Percentiles rank a stretch among this genome's conserved stretches.
Evolutionary conservation across 2,113 vertebrate species (phyloP).

Genomic region (Scytalopus superciliaris): DNA sequence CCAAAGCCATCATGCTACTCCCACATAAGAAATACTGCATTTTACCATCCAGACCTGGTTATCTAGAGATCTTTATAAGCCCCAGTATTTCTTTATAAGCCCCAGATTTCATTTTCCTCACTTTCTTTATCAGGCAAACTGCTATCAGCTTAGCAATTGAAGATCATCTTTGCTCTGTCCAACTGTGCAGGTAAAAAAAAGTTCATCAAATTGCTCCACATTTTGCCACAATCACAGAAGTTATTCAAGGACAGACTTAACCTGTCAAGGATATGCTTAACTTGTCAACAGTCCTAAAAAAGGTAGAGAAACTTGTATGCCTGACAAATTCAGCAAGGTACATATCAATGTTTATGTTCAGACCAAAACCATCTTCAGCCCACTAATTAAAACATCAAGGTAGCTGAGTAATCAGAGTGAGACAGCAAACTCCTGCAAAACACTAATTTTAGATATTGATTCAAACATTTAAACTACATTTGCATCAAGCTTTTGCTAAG

Average conservation of each 20-base stretch:
- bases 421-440: not conserved
- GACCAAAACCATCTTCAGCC: not conserved
- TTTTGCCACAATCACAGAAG: not conserved
- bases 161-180: not conserved
- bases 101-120: not conserved
- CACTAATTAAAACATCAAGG: not conserved
- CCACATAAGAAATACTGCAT: not conserved
- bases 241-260: not conserved
- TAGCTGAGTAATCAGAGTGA: not conserved
- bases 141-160: not conserved
- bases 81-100: no score
- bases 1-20: not conserved
- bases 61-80: not conserved
- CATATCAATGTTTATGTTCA: not conserved
- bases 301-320: not conserved
- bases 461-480: constrained; percentile 1
- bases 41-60: not conserved
- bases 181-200: not conserved
- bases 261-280: not conserved
- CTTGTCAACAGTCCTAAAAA: not conserved
- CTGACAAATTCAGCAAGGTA: not conserved
- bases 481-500: not conserved
- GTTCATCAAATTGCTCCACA: not conserved
- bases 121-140: not conserved
- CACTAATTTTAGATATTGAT: not conserved